These are phyloP conservation scores for Vombatus ursinus DNA, from an alignment of 2,113 vertebrate genomes.

Conservation along the genomic window DNA sequence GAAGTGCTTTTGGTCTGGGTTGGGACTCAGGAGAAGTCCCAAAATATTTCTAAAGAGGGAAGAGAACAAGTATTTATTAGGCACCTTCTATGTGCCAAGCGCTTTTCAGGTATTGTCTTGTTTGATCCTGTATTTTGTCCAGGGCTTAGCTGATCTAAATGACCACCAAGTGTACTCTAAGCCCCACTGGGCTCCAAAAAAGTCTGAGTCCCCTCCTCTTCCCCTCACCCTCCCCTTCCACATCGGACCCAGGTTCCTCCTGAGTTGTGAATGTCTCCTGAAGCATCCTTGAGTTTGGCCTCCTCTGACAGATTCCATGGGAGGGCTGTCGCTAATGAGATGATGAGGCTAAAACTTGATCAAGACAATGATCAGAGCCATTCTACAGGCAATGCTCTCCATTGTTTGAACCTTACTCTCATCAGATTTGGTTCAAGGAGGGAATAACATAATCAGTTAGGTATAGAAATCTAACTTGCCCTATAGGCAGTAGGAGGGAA, in stretches of 20 bases:
- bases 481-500: too few species aligned
- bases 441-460: too few species aligned
- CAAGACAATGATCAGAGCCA: too few species aligned
- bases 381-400: too few species aligned
- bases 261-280: neutral
- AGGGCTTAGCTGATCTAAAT: neutral
- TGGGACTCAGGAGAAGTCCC: neutral
- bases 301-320: too few species aligned
- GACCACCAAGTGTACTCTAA: neutral
- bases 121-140: neutral
- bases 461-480: too few species aligned
- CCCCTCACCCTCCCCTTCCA: neutral
- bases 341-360: too few species aligned
- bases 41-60: neutral
- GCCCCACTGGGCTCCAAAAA: neutral
- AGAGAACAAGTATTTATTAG: neutral
- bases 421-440: too few species aligned
- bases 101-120: neutral
- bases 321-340: too few species aligned
- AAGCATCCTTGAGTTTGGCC: neutral
- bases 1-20: neutral
- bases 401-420: too few species aligned
- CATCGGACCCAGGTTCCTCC: neutral
- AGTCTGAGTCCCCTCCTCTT: neutral
- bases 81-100: neutral